Base-by-base conservation (phyloP, 2,888 invertebrate species). In the Leptopilina drosophilae region DNA sequence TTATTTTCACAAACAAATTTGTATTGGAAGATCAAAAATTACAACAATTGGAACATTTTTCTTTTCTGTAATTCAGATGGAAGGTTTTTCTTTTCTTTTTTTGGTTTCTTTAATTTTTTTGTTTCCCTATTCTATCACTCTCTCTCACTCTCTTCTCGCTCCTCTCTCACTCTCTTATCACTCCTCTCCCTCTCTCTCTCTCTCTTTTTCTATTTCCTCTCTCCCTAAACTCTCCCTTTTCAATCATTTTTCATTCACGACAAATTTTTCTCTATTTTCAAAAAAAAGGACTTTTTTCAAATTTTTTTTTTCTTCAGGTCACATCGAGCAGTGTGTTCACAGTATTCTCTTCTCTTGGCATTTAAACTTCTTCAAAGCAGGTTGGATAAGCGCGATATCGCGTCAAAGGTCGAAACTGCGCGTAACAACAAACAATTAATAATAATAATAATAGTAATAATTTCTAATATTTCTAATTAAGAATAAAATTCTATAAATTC, bases 401-500 rank as follows among this genome's bases (percentile, higher is more conserved):
- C 73, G 73, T 73, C 73, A 73, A 33, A 14, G 33, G 56, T 73
- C 40, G 56, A 53, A 56, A 53, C 73, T 73, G 73, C 73, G 73
- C 73, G 73, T 73, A 73, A 73, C 9, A 56, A 73, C 33, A 73
- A 73, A 56, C n/a, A 56, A 69, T 69, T 69, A 69, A 69, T 73
- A 33, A 56, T 33, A 73, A 56, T 53, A 26, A 20, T 11, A 11
- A 49, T 49, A 9, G 2, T 73, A 73, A 69, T 73, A 33, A 56
- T 33, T 69, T 15, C 14, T 53, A 53, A 20, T 49, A 49, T 12
- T 20, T 20, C 20, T 20, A 20, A 20, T 20, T 49, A 49, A 49
- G 12, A 49, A 49, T 49, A 12, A 49, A 5, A 7, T 5, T 53
- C 49, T 33, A 33, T 33, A 33, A 20, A 33, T 33, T 33, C 33